phyloP scores from a whole-genome alignment of 2,113 vertebrate genomes.

The Ammodytes marinus region DNA sequence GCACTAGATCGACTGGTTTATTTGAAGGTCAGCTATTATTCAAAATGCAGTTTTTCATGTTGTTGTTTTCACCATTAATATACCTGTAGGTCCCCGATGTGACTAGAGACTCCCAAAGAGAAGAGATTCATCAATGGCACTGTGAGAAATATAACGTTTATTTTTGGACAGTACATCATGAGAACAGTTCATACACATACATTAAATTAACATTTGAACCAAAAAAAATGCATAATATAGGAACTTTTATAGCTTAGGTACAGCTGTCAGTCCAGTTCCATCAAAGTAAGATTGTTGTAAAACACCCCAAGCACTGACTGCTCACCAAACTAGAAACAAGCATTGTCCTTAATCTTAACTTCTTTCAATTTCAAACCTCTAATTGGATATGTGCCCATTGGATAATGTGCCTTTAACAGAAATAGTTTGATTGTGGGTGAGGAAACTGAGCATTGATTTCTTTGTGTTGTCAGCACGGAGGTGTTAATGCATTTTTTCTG shows the following conservation, averaged over 20 bases:
- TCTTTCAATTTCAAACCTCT: constrained; percentile 3
- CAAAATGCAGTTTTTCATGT: no score
- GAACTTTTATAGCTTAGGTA: background rate
- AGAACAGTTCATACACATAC: no score
- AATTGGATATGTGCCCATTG: constrained; percentile 15
- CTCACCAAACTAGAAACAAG: background rate
- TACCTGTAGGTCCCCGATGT: no score
- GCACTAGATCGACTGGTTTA: background rate
- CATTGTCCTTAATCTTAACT: background rate
- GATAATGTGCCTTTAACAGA: constrained; percentile 29
- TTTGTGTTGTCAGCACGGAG: constrained; percentile 47
- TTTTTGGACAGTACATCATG: no score
- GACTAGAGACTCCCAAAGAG: no score
- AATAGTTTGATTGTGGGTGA: constrained; percentile 35
- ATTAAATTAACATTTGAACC: no score
- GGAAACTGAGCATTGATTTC: constrained; percentile 45
- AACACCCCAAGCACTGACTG: background rate
- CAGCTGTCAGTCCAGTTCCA: background rate
- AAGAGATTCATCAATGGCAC: no score
- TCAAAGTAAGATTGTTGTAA: background rate
- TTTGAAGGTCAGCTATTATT: background rate
- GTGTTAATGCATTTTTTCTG: constrained; percentile 55
- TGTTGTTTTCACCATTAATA: no score
- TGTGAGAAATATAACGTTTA: no score
- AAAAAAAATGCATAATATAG: no score